Conservation (phyloP, 2,113 vertebrate genomes). For the Scomber japonicus region DNA sequence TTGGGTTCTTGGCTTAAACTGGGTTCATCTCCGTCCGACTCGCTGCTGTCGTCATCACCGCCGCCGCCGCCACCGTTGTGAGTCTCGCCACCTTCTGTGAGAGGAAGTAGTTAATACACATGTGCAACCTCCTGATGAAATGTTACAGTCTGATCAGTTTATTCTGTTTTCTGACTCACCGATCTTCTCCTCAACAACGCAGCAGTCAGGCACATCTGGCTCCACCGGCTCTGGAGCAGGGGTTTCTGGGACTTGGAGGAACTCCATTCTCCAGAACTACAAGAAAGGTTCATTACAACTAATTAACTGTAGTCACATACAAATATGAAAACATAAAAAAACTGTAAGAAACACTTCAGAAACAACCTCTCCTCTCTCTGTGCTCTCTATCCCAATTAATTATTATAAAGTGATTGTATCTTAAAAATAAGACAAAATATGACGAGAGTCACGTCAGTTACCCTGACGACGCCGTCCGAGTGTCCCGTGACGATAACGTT, state of each 20-base stretch:
- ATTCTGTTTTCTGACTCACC: conserved; percentile 79
- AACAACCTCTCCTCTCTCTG: too few species aligned
- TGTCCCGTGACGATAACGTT: conserved; percentile 98
- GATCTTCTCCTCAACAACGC: conserved; percentile 92
- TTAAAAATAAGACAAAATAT: too few species aligned
- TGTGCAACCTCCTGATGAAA: background rate
- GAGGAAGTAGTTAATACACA: too few species aligned
- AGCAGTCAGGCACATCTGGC: conserved; percentile 92
- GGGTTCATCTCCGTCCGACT: conserved; percentile 93
- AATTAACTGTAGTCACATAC: too few species aligned
- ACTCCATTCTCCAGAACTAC: conserved; percentile 99
- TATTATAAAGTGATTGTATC: too few species aligned
- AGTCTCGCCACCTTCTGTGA: conserved; percentile 86
- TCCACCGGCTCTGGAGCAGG: conserved; percentile 93
- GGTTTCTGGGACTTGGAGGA: conserved; percentile 98
- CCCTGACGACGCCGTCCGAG: conserved; percentile 96
- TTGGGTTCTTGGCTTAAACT: conserved; percentile 87
- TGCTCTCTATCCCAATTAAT: too few species aligned
- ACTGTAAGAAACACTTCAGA: too few species aligned
- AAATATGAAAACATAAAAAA: too few species aligned
- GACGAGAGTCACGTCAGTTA: conserved; percentile 58
- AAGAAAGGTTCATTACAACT: background rate
- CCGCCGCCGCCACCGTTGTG: conserved; percentile 88
- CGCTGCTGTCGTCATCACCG: conserved; percentile 95
- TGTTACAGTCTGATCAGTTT: background rate